Base-by-base conservation (phyloP, 2,888 invertebrate genomes). In the Norana najaformis region DNA sequence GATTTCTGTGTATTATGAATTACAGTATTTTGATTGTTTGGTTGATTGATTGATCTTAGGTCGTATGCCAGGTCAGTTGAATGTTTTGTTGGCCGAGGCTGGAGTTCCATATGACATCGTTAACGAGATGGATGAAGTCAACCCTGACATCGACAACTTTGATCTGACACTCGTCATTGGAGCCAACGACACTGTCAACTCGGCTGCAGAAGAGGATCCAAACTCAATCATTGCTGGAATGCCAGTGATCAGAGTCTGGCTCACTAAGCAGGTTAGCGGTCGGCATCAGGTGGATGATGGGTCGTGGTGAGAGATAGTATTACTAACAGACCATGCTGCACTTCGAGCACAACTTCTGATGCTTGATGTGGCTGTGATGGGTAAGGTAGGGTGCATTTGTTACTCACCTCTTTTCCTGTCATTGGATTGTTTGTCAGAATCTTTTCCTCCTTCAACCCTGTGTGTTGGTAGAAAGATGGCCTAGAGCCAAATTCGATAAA, bases 81-180 rank as follows among this genome's bases (percentile, higher is more conserved):
- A 98, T 94, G 98, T 98, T n/a, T 95, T 98, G 91, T 96, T 98
- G 90, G 98, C 98, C 0, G 98, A 98, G 95, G 98, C 98, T 13
- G 98, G 98, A n/a, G 97, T 98, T 0, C 97, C 97, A 0, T 98
- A 98, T 94, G 98, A 98, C 94, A 97, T 97, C 93, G 96, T 97
- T 0, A 96, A 97, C 92, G 98, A 98, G 96, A 98, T 98, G 98
- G 98, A 98, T 90, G 98, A 98, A 95, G 97, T 91, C 39, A 91
- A 91, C 88, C 96, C 97, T 18, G 97, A 98, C 93, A 97, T 98
- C 95, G 95, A 96, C 0, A 90, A 92, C 34, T 89, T 92, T 34
- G 98, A 98, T 94, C 96, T 98, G 37, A 97, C 97, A 0, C 95
- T 98, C 89, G 97, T 98, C 37, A 97, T 97, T 94, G 96, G 98